A percentile compares a stretch with the other conserved stretches of the same genome.
Conservation (phyloP, 2,797 vertebrate genomes). For the Lycodopsis pacificus region DNA sequence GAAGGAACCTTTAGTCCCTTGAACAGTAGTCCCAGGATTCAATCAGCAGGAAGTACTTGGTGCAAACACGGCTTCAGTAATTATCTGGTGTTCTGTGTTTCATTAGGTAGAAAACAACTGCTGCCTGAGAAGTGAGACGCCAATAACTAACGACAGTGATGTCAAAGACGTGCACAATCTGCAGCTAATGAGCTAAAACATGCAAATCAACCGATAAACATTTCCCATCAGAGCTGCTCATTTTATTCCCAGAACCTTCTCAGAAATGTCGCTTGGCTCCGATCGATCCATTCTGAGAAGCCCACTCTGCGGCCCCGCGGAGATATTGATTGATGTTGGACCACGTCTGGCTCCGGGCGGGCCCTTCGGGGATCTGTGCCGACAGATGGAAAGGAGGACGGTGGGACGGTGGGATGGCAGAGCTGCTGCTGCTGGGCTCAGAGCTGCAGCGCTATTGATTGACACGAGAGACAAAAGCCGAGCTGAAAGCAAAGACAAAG, state of each 20-base stretch:
- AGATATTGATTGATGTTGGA: conserved; percentile 60
- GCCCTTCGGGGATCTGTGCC: conserved; percentile 42
- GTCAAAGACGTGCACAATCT: conserved; percentile 11
- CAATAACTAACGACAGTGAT: neutral
- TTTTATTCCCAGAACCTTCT: conserved; percentile 32
- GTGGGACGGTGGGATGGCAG: conserved; percentile 42
- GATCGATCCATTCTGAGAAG: conserved; percentile 10
- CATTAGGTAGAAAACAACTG: neutral
- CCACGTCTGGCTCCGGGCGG: conserved; percentile 55
- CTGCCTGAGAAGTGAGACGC: neutral
- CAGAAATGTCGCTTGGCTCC: conserved; percentile 34
- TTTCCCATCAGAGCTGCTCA: conserved; percentile 23
- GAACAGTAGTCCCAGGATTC: neutral
- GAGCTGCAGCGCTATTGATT: conserved; percentile 68
- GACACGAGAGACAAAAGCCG: conserved; percentile 56
- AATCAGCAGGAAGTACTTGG: neutral
- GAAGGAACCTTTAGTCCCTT: neutral
- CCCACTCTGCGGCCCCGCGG: conserved; percentile 37
- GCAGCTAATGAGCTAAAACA: conserved; percentile 34
- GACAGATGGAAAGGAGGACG: conserved; percentile 57
- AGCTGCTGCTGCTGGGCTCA: conserved; percentile 41
- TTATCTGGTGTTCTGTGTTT: neutral
- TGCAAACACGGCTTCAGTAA: neutral
- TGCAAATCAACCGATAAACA: conserved; percentile 7
- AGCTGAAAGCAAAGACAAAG: conserved; percentile 42